Base-by-base conservation (phyloP, 2,888 invertebrate genomes). In the Entomobrya proxima region DNA sequence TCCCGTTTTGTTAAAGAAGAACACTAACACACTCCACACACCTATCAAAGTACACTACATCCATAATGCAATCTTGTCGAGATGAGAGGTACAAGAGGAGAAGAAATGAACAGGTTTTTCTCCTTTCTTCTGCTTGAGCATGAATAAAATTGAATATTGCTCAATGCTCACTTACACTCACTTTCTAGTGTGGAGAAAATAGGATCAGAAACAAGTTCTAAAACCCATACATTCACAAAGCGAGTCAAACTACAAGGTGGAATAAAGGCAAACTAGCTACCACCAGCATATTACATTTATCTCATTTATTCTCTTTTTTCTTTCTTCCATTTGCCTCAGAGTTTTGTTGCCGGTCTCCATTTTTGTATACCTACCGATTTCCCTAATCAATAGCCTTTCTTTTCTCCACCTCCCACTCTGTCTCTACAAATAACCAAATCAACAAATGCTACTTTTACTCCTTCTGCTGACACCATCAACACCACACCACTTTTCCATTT, bases 361-460 rank as follows among this genome's bases (percentile, higher is more conserved):
- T 78, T 78, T n/a, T n/a, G n/a, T n/a, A n/a, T n/a, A n/a, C 18
- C 13, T 24, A 37, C 40, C 4, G 30, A 81, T 74, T 82, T 75
- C 61, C 61, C 75, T 82, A 82, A 82, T 82, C 81, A 82, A 75
- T 82, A 82, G 30, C 55, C 58, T 4, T 52, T 13, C 21, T 72
- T 37, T 13, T 30, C 7, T 6, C 21, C 40, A 27, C 50, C 24
- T 72, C 72, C 35, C 24, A 32, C 64, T 44, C 44, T n/a, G n/a
- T n/a, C n/a, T n/a, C n/a, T n/a, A n/a, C n/a, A 9, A 40, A 24
- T 30, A 58, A 30, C 30, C 13, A 58, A 58, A 5, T 32, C 32
- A 58, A 18, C 55, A 27, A 2, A 27, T 4, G 4, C 27, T 27
- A 27, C 55, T 15, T 15, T 47, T 47, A 11, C 7, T 40, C 40